A percentile compares a stretch with the other conserved stretches of the same genome.
Conservation (phyloP, 2,113 vertebrate genomes). For the Pipa parva region DNA sequence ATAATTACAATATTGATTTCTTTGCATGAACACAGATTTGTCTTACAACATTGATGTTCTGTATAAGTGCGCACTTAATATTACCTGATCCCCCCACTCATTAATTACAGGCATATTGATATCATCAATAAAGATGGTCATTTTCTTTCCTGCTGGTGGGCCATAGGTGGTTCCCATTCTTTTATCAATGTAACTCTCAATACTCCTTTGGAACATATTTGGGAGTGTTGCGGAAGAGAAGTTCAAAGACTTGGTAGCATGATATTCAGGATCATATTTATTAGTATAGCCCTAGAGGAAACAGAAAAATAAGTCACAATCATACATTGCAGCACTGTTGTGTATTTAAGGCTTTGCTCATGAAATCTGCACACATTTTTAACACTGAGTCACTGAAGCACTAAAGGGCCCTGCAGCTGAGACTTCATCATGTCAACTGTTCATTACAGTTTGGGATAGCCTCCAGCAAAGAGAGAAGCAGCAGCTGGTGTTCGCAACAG, state of each 20-base stretch:
- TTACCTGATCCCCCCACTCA: conserved; percentile 83
- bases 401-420: conserved; percentile 18
- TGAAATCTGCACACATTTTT: neutral
- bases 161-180: conserved; percentile 75
- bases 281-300: conserved; percentile 65
- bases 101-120: conserved; percentile 85
- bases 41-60: too few species aligned
- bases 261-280: conserved; percentile 68
- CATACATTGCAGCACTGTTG: neutral
- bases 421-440: conserved; percentile 5
- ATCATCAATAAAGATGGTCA: conserved; percentile 80
- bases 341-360: neutral
- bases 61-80: too few species aligned
- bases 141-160: conserved; percentile 71
- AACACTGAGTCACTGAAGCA: conserved; percentile 9
- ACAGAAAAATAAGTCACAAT: neutral
- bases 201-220: conserved; percentile 72
- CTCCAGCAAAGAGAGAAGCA: conserved; percentile 11
- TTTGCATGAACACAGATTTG: too few species aligned
- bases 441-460: conserved; percentile 10
- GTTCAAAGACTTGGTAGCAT: conserved; percentile 71
- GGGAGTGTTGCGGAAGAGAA: conserved; percentile 79
- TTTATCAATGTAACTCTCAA: conserved; percentile 79
- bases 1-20: too few species aligned
- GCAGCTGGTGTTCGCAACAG: conserved; percentile 20